Base-by-base conservation (phyloP, 2,113 vertebrate species). In the Scortum barcoo region DNA sequence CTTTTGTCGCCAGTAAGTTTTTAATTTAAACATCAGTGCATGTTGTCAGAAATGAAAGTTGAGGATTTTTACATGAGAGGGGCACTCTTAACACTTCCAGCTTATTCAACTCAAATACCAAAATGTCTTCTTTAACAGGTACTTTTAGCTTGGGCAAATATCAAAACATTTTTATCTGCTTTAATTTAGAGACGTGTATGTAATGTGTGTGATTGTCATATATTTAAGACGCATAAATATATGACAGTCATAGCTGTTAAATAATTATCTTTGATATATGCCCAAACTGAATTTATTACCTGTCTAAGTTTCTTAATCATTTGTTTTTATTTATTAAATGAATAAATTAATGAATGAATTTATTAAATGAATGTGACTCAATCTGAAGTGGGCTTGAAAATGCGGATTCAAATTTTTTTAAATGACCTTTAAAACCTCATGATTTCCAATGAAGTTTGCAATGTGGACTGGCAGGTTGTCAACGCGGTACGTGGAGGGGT, bases 361-460 rank as follows among this genome's bases (percentile, higher is more conserved):
- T 86, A 66, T 83, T 40, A 22, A 83, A 84, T 68, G 38, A 91
- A 88, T 86, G 54, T 61, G 58, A 80, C 68, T 85, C 33, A 90
- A 93, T 91, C 48, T 58, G 80, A 72, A 65, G 24, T 30, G 56
- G 74, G 84, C 42, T 81, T 68, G 19, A 87, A 90, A 85, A 73
- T 38, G 12, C 22, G 38, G 14, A 80, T 76, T 20, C 5, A 72
- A 63, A 38, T 13, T 38, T 13, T 38, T n/a, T 24, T 17, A 1
- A 70, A 79, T 22, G 53, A 78, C 71, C 76, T 81, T 79, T 78
- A 57, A 74, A 77, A 86, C 78, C 75, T 86, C 61, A 72, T 85
- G 54, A 89, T 89, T 86, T 83, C 69, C 71, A 90, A 87, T 88
- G 33, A 80, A 65, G 50, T 88, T 46, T 90, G 44, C 67, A 69